phyloP scores from a whole-genome alignment of 1,140 invertebrate species.

The Lepidurus couesii region DNA sequence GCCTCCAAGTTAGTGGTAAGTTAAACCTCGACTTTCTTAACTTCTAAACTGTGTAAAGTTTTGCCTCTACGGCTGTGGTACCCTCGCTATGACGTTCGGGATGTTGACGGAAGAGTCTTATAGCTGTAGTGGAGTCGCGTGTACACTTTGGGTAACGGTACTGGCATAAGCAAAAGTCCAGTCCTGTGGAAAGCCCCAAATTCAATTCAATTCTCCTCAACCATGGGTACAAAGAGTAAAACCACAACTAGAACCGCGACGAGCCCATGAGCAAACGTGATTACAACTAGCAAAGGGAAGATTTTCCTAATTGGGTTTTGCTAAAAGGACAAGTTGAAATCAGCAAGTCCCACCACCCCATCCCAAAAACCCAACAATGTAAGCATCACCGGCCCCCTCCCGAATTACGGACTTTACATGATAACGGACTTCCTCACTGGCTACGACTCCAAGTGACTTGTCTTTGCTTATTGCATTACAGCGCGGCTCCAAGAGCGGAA shows the following conservation, averaged over 20 bases:
- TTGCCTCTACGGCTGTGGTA: too few relatives aligned
- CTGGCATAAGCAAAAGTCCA: too few relatives aligned
- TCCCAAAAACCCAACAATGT: neutral
- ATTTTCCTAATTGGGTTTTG: constrained; percentile 19
- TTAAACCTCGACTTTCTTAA: too few relatives aligned
- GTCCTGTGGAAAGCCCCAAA: too few relatives aligned
- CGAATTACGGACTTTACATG: constrained; percentile 19
- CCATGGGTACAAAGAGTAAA: too few relatives aligned
- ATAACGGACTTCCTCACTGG: neutral
- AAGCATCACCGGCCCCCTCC: neutral
- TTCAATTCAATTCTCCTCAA: too few relatives aligned
- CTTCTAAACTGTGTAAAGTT: too few relatives aligned
- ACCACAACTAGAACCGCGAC: neutral
- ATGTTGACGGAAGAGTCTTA: too few relatives aligned
- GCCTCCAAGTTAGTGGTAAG: constrained; percentile 2
- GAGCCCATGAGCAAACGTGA: neutral
- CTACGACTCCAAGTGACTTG: neutral
- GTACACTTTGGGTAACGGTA: too few relatives aligned
- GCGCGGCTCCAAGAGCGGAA: neutral
- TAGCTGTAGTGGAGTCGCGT: too few relatives aligned
- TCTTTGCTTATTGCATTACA: neutral
- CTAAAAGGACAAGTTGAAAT: constrained; percentile 11
- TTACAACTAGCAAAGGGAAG: neutral
- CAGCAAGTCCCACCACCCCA: neutral
- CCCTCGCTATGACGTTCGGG: too few relatives aligned